These are phyloP conservation scores for Remorina albescens DNA, from an alignment of 2,797 vertebrate genomes.

Conservation along the genomic window DNA sequence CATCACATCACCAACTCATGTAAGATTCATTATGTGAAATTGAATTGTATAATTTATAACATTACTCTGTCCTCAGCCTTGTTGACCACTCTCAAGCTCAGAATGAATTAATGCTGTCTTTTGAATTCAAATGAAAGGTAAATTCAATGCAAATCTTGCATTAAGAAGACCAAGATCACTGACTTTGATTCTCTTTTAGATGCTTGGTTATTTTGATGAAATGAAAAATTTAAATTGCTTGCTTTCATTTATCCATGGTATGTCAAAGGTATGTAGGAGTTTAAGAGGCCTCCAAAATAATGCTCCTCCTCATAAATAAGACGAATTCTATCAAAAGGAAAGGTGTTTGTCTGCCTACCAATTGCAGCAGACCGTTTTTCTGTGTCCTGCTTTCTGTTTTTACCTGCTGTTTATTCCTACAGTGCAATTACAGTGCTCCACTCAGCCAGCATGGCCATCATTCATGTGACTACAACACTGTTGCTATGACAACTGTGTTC, in stretches of 20 bases:
- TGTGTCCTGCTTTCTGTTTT: slow-evolving; percentile 53
- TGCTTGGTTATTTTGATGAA: slow-evolving; percentile 23
- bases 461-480: slow-evolving; percentile 73
- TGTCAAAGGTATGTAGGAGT: slow-evolving; percentile 16
- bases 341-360: slow-evolving; percentile 28
- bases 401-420: slow-evolving; percentile 64
- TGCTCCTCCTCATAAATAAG: slow-evolving; percentile 40
- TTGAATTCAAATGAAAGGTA: slow-evolving; percentile 48
- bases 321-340: slow-evolving; percentile 45
- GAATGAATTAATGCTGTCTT: slow-evolving; percentile 50
- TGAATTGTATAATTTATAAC: slow-evolving; percentile 67
- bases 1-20: slow-evolving; percentile 53
- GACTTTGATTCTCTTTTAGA: slow-evolving; percentile 10
- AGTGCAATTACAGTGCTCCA: slow-evolving; percentile 68
- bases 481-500: slow-evolving; percentile 70
- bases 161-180: slow-evolving; percentile 10
- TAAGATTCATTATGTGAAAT: slow-evolving; percentile 68
- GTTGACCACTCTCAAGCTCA: slow-evolving; percentile 39
- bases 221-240: slow-evolving; percentile 33
- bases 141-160: slow-evolving; percentile 31
- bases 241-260: slow-evolving; percentile 15
- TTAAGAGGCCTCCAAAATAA: slow-evolving; percentile 21
- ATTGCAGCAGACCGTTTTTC: slow-evolving; percentile 59
- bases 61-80: slow-evolving; percentile 37
- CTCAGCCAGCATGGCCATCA: slow-evolving; percentile 60